phyloP scores from a whole-genome alignment of 2,113 vertebrate species.

The Mirza zaza region DNA sequence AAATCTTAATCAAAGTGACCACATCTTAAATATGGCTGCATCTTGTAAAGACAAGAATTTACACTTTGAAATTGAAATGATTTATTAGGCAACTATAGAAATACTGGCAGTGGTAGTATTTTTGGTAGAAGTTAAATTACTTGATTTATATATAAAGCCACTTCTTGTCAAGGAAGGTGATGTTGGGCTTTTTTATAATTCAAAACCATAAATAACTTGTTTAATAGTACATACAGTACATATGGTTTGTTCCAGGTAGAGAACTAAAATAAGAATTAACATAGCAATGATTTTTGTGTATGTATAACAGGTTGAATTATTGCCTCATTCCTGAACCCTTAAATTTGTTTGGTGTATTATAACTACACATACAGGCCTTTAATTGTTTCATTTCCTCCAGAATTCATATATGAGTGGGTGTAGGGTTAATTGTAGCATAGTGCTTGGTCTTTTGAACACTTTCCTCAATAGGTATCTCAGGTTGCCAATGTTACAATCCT shows the following conservation, averaged over 20 bases:
- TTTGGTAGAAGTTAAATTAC: conserved; percentile 28
- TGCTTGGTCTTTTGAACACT: conserved; percentile 71
- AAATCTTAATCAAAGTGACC: conserved; percentile 15
- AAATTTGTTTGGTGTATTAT: conserved; percentile 31
- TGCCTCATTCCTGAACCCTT: conserved; percentile 57
- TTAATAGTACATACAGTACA: background rate
- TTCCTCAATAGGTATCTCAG: conserved; percentile 78
- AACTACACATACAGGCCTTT: background rate
- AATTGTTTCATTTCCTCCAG: conserved; percentile 70
- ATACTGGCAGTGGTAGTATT: conserved; percentile 29
- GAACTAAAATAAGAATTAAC: conserved; percentile 40
- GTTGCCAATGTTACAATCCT: conserved; percentile 84
- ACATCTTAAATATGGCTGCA: background rate
- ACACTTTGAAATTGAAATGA: conserved; percentile 56
- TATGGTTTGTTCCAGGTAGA: conserved; percentile 7
- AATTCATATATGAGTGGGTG: conserved; percentile 64
- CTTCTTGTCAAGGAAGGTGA: conserved; percentile 1
- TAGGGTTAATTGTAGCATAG: conserved; percentile 78
- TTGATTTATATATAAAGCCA: conserved; percentile 7
- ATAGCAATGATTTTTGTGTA: conserved; percentile 28
- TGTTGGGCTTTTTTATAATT: conserved; percentile 40
- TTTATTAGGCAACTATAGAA: background rate
- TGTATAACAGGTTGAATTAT: conserved; percentile 37
- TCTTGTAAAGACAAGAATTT: background rate
- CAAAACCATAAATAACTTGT: background rate